These are phyloP conservation scores for Hemibagrus guttatus DNA, from an alignment of 2,797 vertebrate species.

Conservation along the genomic window DNA sequence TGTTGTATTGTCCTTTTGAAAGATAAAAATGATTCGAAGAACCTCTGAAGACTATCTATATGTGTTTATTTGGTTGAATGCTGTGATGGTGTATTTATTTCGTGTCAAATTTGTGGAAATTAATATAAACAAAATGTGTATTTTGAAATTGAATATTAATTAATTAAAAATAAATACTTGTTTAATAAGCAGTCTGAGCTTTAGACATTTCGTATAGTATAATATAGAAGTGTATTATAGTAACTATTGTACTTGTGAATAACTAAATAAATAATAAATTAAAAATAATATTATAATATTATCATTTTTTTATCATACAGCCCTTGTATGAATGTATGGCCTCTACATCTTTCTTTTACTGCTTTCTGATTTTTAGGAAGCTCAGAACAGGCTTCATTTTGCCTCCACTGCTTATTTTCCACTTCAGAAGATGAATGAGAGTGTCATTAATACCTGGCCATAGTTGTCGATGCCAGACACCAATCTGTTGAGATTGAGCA, in stretches of 20 bases:
- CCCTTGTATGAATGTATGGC: neutral
- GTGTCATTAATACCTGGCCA: constrained; percentile 85
- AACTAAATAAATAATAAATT: neutral
- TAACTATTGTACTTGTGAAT: neutral
- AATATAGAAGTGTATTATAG: too few species aligned
- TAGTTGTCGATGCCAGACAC: constrained; percentile 99
- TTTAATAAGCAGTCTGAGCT: neutral
- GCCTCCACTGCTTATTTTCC: constrained; percentile 1
- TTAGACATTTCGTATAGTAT: neutral
- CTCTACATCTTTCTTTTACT: neutral
- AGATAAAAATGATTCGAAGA: neutral
- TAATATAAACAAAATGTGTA: neutral
- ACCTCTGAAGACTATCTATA: too few species aligned
- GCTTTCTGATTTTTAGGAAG: neutral
- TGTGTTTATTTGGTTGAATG: neutral
- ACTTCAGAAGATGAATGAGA: constrained; percentile 10
- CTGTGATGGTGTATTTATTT: neutral
- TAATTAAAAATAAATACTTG: neutral
- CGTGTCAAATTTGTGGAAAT: neutral
- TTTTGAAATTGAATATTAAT: too few species aligned
- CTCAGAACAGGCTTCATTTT: neutral
- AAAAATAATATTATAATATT: neutral
- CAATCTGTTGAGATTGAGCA: constrained; percentile 98
- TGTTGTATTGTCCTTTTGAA: neutral
- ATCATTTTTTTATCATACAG: neutral